A percentile compares a stretch with the other conserved stretches of the same genome.
Evolutionary conservation across 2,113 vertebrate species (phyloP).

Genomic region (Agelaius phoeniceus): DNA sequence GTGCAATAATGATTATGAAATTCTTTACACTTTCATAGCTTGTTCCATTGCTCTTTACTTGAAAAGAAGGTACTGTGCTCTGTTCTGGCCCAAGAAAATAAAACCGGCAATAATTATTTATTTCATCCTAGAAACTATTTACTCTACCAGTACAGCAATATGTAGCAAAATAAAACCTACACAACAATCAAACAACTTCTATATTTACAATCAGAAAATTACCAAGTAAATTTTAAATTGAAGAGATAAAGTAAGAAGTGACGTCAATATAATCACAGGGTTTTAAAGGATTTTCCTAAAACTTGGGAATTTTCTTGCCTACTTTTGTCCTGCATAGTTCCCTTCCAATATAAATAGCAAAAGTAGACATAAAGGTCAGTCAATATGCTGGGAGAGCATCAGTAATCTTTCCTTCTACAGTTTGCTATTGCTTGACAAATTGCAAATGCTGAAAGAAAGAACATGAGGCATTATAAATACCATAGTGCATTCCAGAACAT

Average conservation of each 20-base stretch:
- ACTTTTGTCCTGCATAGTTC: not conserved
- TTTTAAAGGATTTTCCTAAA: not conserved
- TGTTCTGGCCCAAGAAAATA: not conserved
- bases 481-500: not conserved
- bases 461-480: not conserved
- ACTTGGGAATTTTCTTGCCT: not conserved
- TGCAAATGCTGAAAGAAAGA: not conserved
- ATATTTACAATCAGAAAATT: not conserved
- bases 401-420: not conserved
- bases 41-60: not conserved
- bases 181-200: not conserved
- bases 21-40: not conserved
- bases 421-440: not conserved
- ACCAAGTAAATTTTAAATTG: not conserved
- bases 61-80: not conserved
- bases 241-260: not conserved
- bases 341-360: not conserved
- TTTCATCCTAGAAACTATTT: not conserved
- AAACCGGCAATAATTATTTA: not conserved
- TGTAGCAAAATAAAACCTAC: not conserved
- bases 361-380: not conserved
- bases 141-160: not conserved
- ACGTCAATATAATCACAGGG: not conserved
- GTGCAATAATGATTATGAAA: not conserved
- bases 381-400: not conserved